phyloP scores from a whole-genome alignment of 2,888 invertebrate genomes.

The Drosophila yooni region DNA sequence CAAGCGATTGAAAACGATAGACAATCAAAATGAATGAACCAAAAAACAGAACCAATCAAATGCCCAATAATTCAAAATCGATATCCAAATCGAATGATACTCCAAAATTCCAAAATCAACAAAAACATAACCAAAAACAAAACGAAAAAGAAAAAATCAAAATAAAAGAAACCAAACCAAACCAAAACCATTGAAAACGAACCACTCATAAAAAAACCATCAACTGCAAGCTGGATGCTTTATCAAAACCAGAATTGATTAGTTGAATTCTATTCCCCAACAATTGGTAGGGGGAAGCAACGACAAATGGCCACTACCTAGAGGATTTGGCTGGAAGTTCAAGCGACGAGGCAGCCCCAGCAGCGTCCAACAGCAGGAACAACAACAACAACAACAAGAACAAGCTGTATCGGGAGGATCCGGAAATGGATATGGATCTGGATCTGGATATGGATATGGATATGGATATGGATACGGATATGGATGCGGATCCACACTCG shows the following conservation, averaged over 20 bases:
- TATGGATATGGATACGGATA: slow-evolving; percentile 35
- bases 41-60: slow-evolving; percentile 12
- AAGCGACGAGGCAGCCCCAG: slow-evolving; percentile 79
- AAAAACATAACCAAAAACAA: slow-evolving; percentile 11
- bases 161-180: slow-evolving; percentile 18
- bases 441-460: slow-evolving; percentile 19
- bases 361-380: slow-evolving; percentile 8
- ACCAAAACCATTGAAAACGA: slow-evolving; percentile 32
- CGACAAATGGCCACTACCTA: slow-evolving; percentile 86
- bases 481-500: slow-evolving; percentile 42
- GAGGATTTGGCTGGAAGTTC: slow-evolving; percentile 85
- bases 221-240: slow-evolving; percentile 74
- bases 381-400: slow-evolving; percentile 13
- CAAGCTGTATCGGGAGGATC: slow-evolving; percentile 29
- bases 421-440: slow-evolving; percentile 9
- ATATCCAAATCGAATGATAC: slow-evolving; percentile 41
- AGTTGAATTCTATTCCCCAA: slow-evolving; percentile 86
- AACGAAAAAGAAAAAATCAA: slow-evolving; percentile 8
- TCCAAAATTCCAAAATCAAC: slow-evolving; percentile 22
- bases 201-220: slow-evolving; percentile 45
- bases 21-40: slow-evolving; percentile 41
- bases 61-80: slow-evolving; percentile 35
- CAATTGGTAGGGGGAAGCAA: slow-evolving; percentile 86
- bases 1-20: slow-evolving; percentile 56
- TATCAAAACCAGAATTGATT: slow-evolving; percentile 84